These are phyloP conservation scores for Selene dorsalis DNA, from an alignment of 2,797 vertebrate genomes.

Conservation along the genomic window DNA sequence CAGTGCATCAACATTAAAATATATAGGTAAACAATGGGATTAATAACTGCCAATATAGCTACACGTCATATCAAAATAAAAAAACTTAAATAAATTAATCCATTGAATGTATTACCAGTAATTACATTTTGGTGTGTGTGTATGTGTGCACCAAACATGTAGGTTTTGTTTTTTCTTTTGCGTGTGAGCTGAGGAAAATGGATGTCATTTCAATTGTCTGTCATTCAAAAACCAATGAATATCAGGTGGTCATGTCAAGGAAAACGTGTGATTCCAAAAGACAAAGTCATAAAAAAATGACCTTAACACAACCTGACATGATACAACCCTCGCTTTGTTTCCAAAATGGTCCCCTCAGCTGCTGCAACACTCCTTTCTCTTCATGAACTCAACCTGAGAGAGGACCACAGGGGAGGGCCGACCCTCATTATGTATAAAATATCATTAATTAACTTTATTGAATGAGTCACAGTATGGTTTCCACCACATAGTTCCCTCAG, in stretches of 20 bases:
- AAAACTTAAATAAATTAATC: no score
- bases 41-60: no score
- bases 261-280: conserved; percentile 27
- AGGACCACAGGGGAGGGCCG: conserved; percentile 60
- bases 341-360: conserved; percentile 63
- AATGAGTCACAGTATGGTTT: conserved; percentile 73
- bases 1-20: no score
- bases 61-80: no score
- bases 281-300: conserved; percentile 63
- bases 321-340: conserved; percentile 53
- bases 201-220: not conserved
- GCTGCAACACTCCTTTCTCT: conserved; percentile 62
- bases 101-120: no score
- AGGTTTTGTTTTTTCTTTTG: not conserved
- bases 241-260: not conserved
- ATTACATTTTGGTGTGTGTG: no score
- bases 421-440: conserved; percentile 78
- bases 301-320: conserved; percentile 53
- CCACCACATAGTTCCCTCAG: conserved; percentile 66
- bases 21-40: no score
- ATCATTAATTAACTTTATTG: conserved; percentile 82
- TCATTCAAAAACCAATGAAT: not conserved
- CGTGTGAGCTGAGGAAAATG: not conserved
- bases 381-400: conserved; percentile 63
- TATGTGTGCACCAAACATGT: no score